These are phyloP conservation scores for Lepetodrilus schrolli DNA, from an alignment of 2,888 invertebrate genomes.

Conservation along the genomic window DNA sequence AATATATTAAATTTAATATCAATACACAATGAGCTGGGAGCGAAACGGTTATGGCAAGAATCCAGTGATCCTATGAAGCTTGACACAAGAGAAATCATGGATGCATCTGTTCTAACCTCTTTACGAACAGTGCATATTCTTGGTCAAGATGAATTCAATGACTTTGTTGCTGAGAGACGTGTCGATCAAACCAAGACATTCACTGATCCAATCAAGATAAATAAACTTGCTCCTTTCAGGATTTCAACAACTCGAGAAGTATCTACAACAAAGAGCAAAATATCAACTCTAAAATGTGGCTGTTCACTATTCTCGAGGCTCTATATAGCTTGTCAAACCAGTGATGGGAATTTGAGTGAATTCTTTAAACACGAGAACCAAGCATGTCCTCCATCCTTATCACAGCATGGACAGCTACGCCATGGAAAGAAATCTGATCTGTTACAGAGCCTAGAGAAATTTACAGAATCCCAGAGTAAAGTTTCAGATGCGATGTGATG, in stretches of 20 bases:
- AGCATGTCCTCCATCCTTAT: neutral
- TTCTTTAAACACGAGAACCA: neutral
- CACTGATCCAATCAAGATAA: neutral
- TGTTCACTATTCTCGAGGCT: neutral
- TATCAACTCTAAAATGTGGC: neutral
- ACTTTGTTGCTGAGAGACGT: neutral
- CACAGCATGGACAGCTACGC: neutral
- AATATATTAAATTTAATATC: too few relatives aligned
- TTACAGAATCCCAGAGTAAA: neutral
- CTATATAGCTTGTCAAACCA: neutral
- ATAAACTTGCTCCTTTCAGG: neutral
- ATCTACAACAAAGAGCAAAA: neutral
- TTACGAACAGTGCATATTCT: neutral
- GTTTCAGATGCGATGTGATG: neutral
- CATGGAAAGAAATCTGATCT: neutral
- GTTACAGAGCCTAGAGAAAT: neutral
- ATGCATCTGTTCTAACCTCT: neutral
- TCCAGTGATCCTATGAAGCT: too few relatives aligned
- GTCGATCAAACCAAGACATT: neutral
- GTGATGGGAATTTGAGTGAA: slow-evolving; percentile 23
- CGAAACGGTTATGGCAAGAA: too few relatives aligned
- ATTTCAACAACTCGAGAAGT: neutral
- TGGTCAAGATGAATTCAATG: neutral
- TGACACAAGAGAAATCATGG: slow-evolving; percentile 8
- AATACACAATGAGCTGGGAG: too few relatives aligned